Conservation (phyloP, 2,797 vertebrate genomes). For the Hoplostethus atlanticus region DNA sequence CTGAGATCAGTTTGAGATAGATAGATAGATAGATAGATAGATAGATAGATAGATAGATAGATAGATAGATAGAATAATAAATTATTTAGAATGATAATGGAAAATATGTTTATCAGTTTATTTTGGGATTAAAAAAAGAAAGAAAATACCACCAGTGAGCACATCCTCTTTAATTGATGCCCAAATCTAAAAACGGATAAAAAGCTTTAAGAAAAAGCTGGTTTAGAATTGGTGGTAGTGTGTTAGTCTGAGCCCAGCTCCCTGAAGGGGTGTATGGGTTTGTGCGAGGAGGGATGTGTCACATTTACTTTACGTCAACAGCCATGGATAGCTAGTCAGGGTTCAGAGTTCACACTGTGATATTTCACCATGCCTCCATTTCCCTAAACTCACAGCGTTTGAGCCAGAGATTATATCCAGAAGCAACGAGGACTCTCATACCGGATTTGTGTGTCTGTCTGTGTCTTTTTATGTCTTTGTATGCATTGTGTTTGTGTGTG, state of each 20-base stretch:
- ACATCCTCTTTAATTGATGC: too few species aligned
- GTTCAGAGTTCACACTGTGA: conserved; percentile 77
- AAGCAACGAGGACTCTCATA: conserved; percentile 26
- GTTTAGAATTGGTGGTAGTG: conserved; percentile 15
- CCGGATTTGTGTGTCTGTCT: neutral
- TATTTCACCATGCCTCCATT: conserved; percentile 70
- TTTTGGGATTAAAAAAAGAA: too few species aligned
- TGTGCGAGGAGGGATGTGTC: conserved; percentile 71
- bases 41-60: neutral
- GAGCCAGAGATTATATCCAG: conserved; percentile 48
- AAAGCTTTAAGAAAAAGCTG: conserved; percentile 2
- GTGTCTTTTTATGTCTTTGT: conserved; percentile 44
- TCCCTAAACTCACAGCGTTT: conserved; percentile 33
- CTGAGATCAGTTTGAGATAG: neutral
- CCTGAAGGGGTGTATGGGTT: conserved; percentile 52
- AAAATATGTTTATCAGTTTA: too few species aligned
- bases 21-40: neutral
- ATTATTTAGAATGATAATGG: neutral
- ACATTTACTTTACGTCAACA: conserved; percentile 76
- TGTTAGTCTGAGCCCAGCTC: conserved; percentile 33
- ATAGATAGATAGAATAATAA: neutral
- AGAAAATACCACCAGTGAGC: too few species aligned
- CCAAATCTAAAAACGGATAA: too few species aligned
- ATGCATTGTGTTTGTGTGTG: neutral
- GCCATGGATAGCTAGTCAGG: conserved; percentile 69